Evolutionary conservation across 2,888 invertebrate genomes (phyloP), one percentile per base, ranked within the genome.

Genomic region (Nudaria mundana): DNA sequence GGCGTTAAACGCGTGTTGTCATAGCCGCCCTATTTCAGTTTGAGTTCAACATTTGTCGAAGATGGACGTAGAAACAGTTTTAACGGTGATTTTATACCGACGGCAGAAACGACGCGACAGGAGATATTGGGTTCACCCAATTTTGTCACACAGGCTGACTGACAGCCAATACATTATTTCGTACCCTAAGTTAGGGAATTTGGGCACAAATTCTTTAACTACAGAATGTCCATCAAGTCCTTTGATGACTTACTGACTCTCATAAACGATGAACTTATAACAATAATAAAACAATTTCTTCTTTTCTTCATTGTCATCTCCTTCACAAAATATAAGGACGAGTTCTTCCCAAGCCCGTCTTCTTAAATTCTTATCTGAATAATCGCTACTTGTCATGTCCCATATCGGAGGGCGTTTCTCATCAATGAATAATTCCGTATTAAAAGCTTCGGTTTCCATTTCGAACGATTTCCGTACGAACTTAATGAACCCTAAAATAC

Each of bases 61-160:
- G 46, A 52, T 49, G 52, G 39, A 50, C 49, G 40, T 55, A 45
- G 44, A 51, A 49, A 51, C 48, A 47, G 51, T 51, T 48, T 47
- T 54, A 51, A 15, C 49, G 34, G 51, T 55, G 49, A 52, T 52
- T 44, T 42, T 49, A 51, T 49, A 49, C 45, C 30, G 37, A 52
- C 49, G 48, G 34, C 40, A 37, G 38, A 52, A 45, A 44, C 44
- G 47, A 51, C 48, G 29, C 47, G 15, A 44, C 38, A 43, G 44
- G 41, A 48, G 46, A 48, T 48, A 48, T 48, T 46, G 41, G 48
- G 40, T 47, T 10, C 34, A 40, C 30, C 28, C 26, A 26, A 35
- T 26, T 26, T 28, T 37, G 23, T 30, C 29, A 30, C 5, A n/a
- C 29, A 36, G 29, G 30, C 29, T 37, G 30, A 37, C 36, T 26